Conservation (phyloP, 2,113 vertebrate species). For the Myotis lucifugus region DNA sequence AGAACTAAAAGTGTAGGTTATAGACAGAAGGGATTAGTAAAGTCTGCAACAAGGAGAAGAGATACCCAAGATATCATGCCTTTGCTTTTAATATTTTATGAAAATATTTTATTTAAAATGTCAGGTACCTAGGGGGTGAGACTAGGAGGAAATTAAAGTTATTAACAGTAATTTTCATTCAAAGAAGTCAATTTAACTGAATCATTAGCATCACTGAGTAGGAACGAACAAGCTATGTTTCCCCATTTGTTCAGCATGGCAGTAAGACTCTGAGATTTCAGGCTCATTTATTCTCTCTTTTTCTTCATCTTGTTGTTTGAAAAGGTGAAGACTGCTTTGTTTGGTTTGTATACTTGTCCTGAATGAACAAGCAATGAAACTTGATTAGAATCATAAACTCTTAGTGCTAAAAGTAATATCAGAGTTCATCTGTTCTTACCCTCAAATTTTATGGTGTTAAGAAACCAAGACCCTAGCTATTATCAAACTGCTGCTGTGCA, state of each 20-base stretch:
- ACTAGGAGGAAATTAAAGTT: constrained; percentile 71
- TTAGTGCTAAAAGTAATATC: neutral
- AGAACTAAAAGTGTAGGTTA: neutral
- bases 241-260: constrained; percentile 47
- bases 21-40: constrained; percentile 34
- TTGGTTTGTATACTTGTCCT: constrained; percentile 52
- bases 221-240: constrained; percentile 31
- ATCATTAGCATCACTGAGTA: constrained; percentile 58
- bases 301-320: constrained; percentile 35
- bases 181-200: constrained; percentile 68
- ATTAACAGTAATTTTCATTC: constrained; percentile 76
- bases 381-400: constrained; percentile 51
- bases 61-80: constrained; percentile 36
- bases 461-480: neutral
- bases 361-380: constrained; percentile 23
- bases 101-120: constrained; percentile 78
- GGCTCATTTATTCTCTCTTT: neutral
- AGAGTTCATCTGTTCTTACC: constrained; percentile 15
- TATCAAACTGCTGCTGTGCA: neutral
- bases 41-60: constrained; percentile 23
- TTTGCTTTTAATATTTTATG: constrained; percentile 76
- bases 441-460: neutral
- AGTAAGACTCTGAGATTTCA: neutral
- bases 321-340: constrained; percentile 34
- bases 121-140: constrained; percentile 63